Percentiles rank a stretch among this genome's conserved stretches.
Conservation (phyloP, 2,888 invertebrate species). For the Adineta ricciae region DNA sequence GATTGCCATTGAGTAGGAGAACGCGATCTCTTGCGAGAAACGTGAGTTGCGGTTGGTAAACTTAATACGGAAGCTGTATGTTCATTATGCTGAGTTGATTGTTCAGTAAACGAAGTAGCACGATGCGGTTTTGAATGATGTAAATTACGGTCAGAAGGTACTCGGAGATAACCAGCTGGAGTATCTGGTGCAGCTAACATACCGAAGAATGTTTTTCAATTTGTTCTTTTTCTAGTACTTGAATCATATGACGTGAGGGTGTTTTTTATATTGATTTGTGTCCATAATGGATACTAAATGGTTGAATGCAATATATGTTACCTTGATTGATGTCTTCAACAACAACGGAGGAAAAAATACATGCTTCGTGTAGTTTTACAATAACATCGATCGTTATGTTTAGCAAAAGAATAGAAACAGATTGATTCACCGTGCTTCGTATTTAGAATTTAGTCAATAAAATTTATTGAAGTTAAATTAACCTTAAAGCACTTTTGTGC, state of each 20-base stretch:
- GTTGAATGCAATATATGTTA: neutral
- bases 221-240: no score
- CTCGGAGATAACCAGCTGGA: neutral
- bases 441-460: no score
- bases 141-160: neutral
- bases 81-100: neutral
- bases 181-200: neutral
- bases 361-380: neutral
- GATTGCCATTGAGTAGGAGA: neutral
- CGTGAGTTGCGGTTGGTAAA: neutral
- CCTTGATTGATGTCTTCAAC: neutral
- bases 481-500: no score
- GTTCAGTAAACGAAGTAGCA: neutral
- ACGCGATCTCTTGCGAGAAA: neutral
- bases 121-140: neutral
- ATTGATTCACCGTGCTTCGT: neutral
- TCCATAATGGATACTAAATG: neutral
- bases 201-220: no score
- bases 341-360: neutral
- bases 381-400: neutral
- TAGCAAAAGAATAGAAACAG: neutral
- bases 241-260: neutral
- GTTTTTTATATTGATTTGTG: neutral
- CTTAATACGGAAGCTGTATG: neutral
- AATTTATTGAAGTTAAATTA: no score